Evolutionary conservation across 1,140 invertebrate genomes (phyloP).

Genomic region (Stenopsyche tienmushanensis): DNA sequence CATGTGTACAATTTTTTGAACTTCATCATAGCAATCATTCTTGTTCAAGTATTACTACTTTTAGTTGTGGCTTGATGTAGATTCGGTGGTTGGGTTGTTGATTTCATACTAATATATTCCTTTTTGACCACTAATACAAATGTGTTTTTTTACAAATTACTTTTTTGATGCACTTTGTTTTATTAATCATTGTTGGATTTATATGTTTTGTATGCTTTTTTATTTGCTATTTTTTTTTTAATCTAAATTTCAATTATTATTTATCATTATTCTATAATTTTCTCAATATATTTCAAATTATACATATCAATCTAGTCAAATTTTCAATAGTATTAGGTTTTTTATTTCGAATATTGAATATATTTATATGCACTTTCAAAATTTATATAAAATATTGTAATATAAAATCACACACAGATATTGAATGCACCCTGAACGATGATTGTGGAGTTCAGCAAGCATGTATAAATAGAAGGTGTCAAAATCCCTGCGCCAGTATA

Average conservation of each 20-base stretch:
- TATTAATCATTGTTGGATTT: constrained; percentile 15
- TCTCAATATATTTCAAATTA: too few relatives aligned
- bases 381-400: too few relatives aligned
- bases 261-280: too few relatives aligned
- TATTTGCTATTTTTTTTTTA: too few relatives aligned
- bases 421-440: constrained; percentile 67
- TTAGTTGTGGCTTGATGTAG: too few relatives aligned
- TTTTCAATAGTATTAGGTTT: constrained; percentile 16
- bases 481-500: constrained; percentile 70
- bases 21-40: too few relatives aligned
- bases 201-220: constrained; percentile 35
- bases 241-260: too few relatives aligned
- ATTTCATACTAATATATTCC: neutral
- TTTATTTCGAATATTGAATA: too few relatives aligned
- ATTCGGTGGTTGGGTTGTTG: neutral
- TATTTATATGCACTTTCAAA: too few relatives aligned
- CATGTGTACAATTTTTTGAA: too few relatives aligned
- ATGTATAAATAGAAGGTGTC: constrained; percentile 75
- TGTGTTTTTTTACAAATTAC: neutral
- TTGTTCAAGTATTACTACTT: too few relatives aligned
- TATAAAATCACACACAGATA: constrained; percentile 50
- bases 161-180: constrained; percentile 15
- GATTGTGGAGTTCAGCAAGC: constrained; percentile 74
- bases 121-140: neutral
- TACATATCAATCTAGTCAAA: constrained; percentile 46